A percentile compares a stretch with the other conserved stretches of the same genome.
phyloP scores from a whole-genome alignment of 2,888 invertebrate genomes.

The Brachyptera putata region DNA sequence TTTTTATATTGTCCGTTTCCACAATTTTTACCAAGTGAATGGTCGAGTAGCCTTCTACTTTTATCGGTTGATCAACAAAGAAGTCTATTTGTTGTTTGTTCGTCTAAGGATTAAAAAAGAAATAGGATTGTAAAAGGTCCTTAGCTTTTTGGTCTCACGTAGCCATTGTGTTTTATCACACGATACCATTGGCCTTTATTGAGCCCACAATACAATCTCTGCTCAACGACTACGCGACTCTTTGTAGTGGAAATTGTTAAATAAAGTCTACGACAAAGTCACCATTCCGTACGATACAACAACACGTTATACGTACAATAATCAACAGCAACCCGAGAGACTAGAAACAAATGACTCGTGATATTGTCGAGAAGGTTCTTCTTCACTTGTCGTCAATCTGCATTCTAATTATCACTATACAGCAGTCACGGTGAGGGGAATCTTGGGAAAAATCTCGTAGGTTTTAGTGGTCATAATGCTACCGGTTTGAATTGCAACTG shows the following conservation, averaged over 20 bases:
- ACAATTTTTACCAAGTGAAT: too few species aligned
- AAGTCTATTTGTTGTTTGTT: too few species aligned
- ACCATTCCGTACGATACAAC: neutral
- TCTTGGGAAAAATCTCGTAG: neutral
- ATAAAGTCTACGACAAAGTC: constrained; percentile 5
- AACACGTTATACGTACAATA: neutral
- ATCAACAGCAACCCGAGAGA: neutral
- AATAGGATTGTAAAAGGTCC: too few species aligned
- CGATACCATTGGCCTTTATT: constrained; percentile 7
- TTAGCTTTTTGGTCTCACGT: too few species aligned
- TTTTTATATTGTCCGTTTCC: too few species aligned
- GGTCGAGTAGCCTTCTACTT: too few species aligned
- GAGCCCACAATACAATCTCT: constrained; percentile 14
- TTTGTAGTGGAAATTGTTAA: constrained; percentile 16
- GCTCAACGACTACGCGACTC: neutral
- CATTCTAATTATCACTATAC: constrained; percentile 26
- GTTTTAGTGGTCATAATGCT: neutral
- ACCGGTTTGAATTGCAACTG: too few species aligned
- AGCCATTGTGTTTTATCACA: neutral
- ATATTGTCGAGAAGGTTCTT: neutral
- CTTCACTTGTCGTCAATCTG: constrained; percentile 23
- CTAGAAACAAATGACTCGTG: neutral
- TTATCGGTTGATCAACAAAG: too few species aligned
- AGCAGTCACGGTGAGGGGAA: constrained; percentile 7
- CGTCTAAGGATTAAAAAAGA: too few species aligned